These are phyloP conservation scores for Petrocephalus sullivani DNA, from an alignment of 2,797 vertebrate species.

Conservation along the genomic window DNA sequence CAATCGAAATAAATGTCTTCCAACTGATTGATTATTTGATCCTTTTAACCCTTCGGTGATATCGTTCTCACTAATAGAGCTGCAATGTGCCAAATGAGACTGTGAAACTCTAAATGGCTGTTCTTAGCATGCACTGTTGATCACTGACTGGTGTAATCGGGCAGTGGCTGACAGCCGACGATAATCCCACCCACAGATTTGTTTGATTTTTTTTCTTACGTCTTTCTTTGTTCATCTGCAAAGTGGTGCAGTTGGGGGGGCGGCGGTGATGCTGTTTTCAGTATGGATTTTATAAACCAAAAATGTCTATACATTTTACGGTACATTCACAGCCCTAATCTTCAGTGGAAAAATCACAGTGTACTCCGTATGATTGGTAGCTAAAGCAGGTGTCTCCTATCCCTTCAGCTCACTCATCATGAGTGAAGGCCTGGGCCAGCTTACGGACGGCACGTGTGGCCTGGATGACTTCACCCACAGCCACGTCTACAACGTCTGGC, in stretches of 20 bases:
- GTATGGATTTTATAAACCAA: background rate
- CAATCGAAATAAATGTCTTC: background rate
- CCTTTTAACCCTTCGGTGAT: background rate
- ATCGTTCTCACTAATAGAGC: background rate
- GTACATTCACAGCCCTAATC: background rate
- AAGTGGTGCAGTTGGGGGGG: background rate
- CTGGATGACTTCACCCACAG: conserved; percentile 90
- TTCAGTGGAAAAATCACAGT: background rate
- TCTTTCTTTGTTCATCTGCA: background rate
- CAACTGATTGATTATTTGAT: background rate
- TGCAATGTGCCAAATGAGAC: background rate
- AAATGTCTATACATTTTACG: background rate
- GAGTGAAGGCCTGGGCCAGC: conserved; percentile 85
- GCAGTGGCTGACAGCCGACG: too few species aligned
- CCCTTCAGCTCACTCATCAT: conserved; percentile 57
- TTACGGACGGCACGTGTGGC: conserved; percentile 88
- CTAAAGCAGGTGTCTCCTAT: background rate
- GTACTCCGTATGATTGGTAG: background rate
- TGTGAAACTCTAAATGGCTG: background rate
- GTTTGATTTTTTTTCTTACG: background rate
- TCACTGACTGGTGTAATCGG: too few species aligned
- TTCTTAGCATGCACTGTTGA: background rate
- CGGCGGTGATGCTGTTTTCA: background rate
- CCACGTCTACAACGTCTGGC: conserved; percentile 83
- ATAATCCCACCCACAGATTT: background rate